Evolutionary conservation across 2,888 invertebrate genomes (phyloP), one percentile per base, ranked within the genome.

Genomic region (Neoascia interrupta): DNA sequence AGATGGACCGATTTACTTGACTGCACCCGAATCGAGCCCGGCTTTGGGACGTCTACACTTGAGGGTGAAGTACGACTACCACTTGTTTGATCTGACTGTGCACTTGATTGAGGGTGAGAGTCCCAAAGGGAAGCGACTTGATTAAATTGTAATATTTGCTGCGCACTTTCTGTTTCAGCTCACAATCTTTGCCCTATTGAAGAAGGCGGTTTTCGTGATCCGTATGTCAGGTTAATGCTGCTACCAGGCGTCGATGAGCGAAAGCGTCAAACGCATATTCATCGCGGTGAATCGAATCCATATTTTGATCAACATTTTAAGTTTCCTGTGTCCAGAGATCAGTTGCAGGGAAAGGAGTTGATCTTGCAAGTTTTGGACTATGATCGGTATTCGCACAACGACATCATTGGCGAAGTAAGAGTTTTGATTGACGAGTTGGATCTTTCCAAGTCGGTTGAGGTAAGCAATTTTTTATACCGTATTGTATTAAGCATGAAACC

Each of bases 231-330:
- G 3, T 90, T 97, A 5, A 92, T 92, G 37, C 89, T 97, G 11
- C 90, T 92, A n/a, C 96, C 97, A 0, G 94, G 94, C 85, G 95
- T 97, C 11, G 97, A 97, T 88, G 92, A 92, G 37, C 92, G 96
- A 45, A 95, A 95, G 81, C 92, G 97, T 3, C 96, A 97, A 88
- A 96, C 96, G 0, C 92, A 93, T 10, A 95, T 96, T 45, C 94
- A 95, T 85, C 91, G 95, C 70, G 95, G 95, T 86, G 94, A 96
- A 83, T 92, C 94, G 5, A 95, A 96, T 88, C 96, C 96, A 0
- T 94, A 94, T 89, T 97, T 96, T 88, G 95, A 97, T 90, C 96
- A 97, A 86, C 94, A 95, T 86, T 97, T 97, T 90, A 97, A 96
- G 89, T 97, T 97, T 86, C 96, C 97, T 0, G 94, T 97, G 5